Conservation (phyloP, 2,797 vertebrate genomes). For the Propithecus perrieri region DNA sequence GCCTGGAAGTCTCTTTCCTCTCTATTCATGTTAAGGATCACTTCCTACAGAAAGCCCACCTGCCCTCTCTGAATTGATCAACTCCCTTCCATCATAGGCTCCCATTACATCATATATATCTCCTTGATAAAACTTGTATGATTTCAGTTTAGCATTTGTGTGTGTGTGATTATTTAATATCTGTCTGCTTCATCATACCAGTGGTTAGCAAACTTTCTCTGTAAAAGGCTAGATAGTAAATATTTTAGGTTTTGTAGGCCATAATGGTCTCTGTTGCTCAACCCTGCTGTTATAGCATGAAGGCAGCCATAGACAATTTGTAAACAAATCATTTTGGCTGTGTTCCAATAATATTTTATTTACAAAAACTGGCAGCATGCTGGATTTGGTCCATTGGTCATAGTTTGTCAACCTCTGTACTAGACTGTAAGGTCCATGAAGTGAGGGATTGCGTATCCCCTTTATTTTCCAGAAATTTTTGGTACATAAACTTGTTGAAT, state of each 20-base stretch:
- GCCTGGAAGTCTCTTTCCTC: background rate
- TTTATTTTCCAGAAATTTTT: background rate
- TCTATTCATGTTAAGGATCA: background rate
- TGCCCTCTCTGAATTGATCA: background rate
- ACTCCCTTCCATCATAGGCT: background rate
- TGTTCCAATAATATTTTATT: background rate
- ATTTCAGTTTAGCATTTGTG: conserved; percentile 18
- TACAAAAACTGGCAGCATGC: background rate
- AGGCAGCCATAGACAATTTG: background rate
- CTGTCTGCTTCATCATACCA: background rate
- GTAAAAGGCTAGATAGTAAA: background rate
- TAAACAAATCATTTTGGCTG: background rate
- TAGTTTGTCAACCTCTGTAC: background rate
- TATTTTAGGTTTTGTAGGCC: background rate
- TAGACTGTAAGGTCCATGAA: background rate
- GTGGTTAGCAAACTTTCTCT: conserved; percentile 4
- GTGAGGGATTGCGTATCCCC: background rate
- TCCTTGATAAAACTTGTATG: conserved; percentile 22
- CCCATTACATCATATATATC: background rate
- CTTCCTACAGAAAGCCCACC: background rate
- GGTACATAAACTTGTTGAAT: background rate
- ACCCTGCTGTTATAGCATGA: background rate
- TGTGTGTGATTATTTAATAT: background rate
- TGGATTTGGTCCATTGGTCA: background rate
- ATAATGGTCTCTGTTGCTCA: background rate